Base-by-base conservation (phyloP, 2,888 invertebrate genomes). In the Pyrrhosoma nymphula region DNA sequence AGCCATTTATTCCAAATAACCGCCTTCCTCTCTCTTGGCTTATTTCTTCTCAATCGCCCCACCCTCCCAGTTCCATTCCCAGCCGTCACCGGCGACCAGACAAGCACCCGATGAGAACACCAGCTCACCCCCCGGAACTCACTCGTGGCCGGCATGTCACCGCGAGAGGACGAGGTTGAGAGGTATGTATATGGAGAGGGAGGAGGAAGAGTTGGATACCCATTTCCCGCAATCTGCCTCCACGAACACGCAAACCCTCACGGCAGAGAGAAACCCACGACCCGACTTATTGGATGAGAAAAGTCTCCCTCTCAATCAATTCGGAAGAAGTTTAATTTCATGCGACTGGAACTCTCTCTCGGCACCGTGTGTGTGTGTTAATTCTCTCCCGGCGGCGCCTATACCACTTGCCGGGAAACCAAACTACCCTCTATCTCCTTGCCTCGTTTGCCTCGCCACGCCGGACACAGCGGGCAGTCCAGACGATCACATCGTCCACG, bases 151-250 rank as follows among this genome's bases (percentile, higher is more conserved):
- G 82, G 82, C 82, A 82, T 35, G 82, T 82, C 82, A 35, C 35
- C 35, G 14, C 12, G 10, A 35, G 30, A 35, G 82, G 35, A 26
- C 4, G 69, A 10, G 8, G 47, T 47, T 47, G 47, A 47, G 47
- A 47, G n/a, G n/a, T 23, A 10, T 20, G 26, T 6, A 82, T 16
- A 16, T 30, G 75, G 75, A n/a, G n/a, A 30, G 75, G 30, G 8
- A 30, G 75, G 30, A 26, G 35, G 16, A 16, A 69, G 69, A n/a
- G 35, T 14, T 23, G 35, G 16, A 35, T 16, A 69, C 30, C 82
- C 82, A 82, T 82, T 82, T 82, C 82, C 82, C 82, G 82, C 82
- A 82, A 82, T 82, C 82, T 82, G 35, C 82, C 82, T 30, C 82
- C 16, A n/a, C 82, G 82, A 47, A 82, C 82, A 82, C 82, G 82